Percentiles rank a stretch among this genome's conserved stretches.
These are phyloP conservation scores for Festucalex cinctus DNA, from an alignment of 2,113 vertebrate species.

Conservation along the genomic window DNA sequence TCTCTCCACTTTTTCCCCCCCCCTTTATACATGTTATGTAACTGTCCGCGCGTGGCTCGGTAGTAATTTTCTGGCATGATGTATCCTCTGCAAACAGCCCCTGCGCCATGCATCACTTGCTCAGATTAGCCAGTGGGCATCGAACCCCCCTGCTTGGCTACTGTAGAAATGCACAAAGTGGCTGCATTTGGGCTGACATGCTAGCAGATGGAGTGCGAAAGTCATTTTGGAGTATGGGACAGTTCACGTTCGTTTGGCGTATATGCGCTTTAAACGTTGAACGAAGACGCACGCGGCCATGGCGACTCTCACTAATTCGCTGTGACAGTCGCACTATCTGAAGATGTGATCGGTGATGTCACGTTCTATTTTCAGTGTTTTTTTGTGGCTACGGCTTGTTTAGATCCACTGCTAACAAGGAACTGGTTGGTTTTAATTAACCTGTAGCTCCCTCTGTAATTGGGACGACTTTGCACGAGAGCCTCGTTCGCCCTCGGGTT, in stretches of 20 bases:
- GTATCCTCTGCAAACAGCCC: slow-evolving; percentile 38
- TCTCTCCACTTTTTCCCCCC: not conserved
- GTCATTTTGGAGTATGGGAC: slow-evolving; percentile 41
- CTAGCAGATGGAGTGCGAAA: slow-evolving; percentile 65
- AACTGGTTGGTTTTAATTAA: slow-evolving; percentile 47
- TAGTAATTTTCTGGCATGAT: slow-evolving; percentile 53
- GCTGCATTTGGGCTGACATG: slow-evolving; percentile 33
- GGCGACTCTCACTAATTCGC: slow-evolving; percentile 20
- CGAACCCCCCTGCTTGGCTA: slow-evolving; percentile 33
- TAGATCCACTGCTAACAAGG: not conserved
- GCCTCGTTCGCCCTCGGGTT: slow-evolving; percentile 28
- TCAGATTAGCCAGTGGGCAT: slow-evolving; percentile 67
- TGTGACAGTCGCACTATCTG: slow-evolving; percentile 22
- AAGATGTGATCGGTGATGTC: slow-evolving; percentile 1
- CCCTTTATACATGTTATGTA: slow-evolving; percentile 39
- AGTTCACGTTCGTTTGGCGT: not conserved
- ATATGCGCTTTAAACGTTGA: not conserved
- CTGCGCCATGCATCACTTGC: slow-evolving; percentile 61
- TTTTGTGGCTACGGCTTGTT: not conserved
- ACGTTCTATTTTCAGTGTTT: not conserved
- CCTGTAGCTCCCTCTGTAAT: slow-evolving; percentile 39
- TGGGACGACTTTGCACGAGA: slow-evolving; percentile 23
- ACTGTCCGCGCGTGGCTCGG: slow-evolving; percentile 38
- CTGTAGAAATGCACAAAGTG: slow-evolving; percentile 48
- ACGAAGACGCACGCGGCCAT: not conserved